These are phyloP conservation scores for Lomographa bimaculata DNA, from an alignment of 2,888 invertebrate genomes.

Conservation along the genomic window DNA sequence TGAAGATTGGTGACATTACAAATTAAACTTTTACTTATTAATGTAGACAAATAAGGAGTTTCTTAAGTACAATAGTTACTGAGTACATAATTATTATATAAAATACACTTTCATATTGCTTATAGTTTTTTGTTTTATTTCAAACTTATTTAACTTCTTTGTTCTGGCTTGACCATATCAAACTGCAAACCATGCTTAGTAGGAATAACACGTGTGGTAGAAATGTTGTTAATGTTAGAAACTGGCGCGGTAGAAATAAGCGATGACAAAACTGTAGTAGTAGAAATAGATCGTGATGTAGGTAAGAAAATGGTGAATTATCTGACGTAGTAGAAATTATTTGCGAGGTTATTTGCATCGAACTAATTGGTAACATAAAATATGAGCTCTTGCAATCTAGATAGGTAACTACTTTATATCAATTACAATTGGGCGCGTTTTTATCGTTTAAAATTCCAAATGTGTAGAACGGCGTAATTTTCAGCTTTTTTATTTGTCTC, in stretches of 20 bases:
- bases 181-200: slow-evolving; percentile 3
- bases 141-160: slow-evolving; percentile 1
- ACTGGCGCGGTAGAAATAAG: slow-evolving; percentile 1
- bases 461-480: slow-evolving; percentile 43
- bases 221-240: slow-evolving; percentile 1
- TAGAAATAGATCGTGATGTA: slow-evolving; percentile 6
- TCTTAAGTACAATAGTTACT: slow-evolving; percentile 75
- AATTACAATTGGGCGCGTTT: slow-evolving; percentile 48
- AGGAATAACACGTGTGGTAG: slow-evolving; percentile 10
- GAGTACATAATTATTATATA: slow-evolving; percentile 58
- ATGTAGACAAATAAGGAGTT: slow-evolving; percentile 47
- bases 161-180: slow-evolving; percentile 19
- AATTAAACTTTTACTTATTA: slow-evolving; percentile 44
- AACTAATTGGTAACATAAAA: no score
- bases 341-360: no score
- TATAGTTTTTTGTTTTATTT: slow-evolving; percentile 38
- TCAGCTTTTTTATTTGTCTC: slow-evolving; percentile 19
- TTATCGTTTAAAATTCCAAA: slow-evolving; percentile 51
- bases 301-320: no score
- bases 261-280: not conserved
- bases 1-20: slow-evolving; percentile 55
- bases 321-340: no score
- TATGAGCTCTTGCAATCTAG: slow-evolving; percentile 22
- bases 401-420: slow-evolving; percentile 43
- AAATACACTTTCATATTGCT: slow-evolving; percentile 73